Evolutionary conservation across 2,797 vertebrate species (phyloP).

Genomic region (Cygnus olor): DNA sequence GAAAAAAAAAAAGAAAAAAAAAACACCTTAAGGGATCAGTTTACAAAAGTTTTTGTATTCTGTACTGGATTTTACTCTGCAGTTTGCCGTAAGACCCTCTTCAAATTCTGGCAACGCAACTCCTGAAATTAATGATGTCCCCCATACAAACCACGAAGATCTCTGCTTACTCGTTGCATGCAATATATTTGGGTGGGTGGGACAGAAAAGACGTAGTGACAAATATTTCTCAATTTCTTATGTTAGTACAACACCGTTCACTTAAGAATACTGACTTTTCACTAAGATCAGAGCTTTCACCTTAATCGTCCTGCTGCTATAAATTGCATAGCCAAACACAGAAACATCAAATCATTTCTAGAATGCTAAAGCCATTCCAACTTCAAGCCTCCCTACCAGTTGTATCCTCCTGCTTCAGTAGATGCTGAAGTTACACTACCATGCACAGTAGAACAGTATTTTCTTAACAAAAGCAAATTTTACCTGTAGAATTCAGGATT

Average conservation of each 20-base stretch:
- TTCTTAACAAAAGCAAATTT: neutral
- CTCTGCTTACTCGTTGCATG: neutral
- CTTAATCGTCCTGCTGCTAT: neutral
- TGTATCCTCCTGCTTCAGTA: neutral
- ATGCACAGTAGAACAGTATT: neutral
- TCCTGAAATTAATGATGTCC: neutral
- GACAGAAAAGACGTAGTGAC: neutral
- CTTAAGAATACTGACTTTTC: neutral
- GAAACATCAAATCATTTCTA: neutral
- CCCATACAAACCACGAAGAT: accelerated
- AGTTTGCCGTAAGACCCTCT: neutral
- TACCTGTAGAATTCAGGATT: neutral
- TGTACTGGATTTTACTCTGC: neutral
- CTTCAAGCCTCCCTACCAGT: neutral
- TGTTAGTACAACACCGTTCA: neutral
- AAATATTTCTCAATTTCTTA: neutral
- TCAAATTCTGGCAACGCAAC: neutral
- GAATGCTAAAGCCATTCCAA: neutral
- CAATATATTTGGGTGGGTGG: neutral
- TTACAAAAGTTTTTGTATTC: neutral
- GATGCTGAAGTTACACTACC: neutral
- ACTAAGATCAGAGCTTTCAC: neutral
- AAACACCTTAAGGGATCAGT: neutral
- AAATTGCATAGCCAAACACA: neutral
- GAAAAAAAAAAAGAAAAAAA: no score